Conservation (phyloP, 2,113 vertebrate species). For the Sphyrna mokarran region DNA sequence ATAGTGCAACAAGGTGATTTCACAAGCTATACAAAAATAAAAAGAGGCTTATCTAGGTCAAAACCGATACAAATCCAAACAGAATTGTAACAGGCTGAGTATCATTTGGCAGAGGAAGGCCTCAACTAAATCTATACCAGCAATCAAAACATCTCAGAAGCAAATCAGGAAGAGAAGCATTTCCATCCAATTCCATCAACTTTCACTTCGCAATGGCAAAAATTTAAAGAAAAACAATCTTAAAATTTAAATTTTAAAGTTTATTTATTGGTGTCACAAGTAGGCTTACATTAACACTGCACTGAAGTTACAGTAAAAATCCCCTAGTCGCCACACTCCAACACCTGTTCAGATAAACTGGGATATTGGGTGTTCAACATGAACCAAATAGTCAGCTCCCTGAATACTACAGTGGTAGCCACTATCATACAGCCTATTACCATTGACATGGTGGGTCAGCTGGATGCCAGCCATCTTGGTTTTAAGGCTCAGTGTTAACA, state of each 20-base stretch:
- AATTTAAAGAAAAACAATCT: too few relatives aligned
- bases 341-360: too few relatives aligned
- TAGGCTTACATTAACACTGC: too few relatives aligned
- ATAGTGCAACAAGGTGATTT: background rate
- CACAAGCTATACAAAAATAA: background rate
- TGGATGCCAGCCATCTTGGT: background rate
- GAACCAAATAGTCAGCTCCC: too few relatives aligned
- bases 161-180: background rate
- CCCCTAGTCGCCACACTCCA: too few relatives aligned
- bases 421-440: too few relatives aligned
- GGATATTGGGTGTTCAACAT: too few relatives aligned
- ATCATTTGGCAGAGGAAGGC: background rate
- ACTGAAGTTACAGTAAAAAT: too few relatives aligned
- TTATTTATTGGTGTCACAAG: too few relatives aligned
- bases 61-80: background rate
- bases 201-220: background rate
- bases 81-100: background rate
- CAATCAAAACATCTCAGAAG: background rate
- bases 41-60: background rate
- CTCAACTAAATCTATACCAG: background rate
- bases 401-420: too few relatives aligned
- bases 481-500: background rate
- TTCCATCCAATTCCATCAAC: background rate
- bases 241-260: too few relatives aligned
- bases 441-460: background rate